Conservation (phyloP, 35 echinoderm and acorn worm genomes). For the Heliocidaris erythrogramma region DNA sequence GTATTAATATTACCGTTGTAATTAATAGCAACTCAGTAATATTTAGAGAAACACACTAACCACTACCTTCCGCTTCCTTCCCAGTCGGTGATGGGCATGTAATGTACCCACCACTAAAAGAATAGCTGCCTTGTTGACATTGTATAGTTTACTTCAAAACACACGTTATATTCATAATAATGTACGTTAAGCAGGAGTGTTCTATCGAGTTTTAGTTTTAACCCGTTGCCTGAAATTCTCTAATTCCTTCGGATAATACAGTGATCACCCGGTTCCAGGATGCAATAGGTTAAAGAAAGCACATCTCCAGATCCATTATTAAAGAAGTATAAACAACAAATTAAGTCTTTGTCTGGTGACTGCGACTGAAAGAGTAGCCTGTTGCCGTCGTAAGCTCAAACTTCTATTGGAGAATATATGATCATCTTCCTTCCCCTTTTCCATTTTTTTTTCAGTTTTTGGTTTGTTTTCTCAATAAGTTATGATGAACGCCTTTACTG, state of each 20-base stretch:
- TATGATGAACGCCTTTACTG: not conserved
- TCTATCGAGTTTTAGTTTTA: too few species aligned
- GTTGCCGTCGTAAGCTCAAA: not conserved
- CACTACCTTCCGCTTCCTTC: not conserved
- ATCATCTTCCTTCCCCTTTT: not conserved
- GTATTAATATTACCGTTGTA: not conserved
- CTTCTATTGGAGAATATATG: not conserved
- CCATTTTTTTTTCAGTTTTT: not conserved
- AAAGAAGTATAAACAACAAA: not conserved
- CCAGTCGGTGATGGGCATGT: not conserved
- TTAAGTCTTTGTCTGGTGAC: not conserved
- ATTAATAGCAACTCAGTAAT: not conserved
- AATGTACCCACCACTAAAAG: not conserved
- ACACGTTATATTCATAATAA: too few species aligned
- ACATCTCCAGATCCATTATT: not conserved
- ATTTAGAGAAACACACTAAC: not conserved
- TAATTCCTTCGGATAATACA: too few species aligned
- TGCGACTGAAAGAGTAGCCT: not conserved
- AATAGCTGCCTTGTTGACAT: not conserved
- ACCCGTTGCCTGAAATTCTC: too few species aligned
- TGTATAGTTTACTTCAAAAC: not conserved
- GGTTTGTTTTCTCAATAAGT: not conserved
- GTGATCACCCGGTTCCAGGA: too few species aligned
- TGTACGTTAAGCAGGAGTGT: too few species aligned
- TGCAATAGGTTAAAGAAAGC: too few species aligned